Conservation (phyloP, 2,113 vertebrate species). For the Mus spicilegus region DNA sequence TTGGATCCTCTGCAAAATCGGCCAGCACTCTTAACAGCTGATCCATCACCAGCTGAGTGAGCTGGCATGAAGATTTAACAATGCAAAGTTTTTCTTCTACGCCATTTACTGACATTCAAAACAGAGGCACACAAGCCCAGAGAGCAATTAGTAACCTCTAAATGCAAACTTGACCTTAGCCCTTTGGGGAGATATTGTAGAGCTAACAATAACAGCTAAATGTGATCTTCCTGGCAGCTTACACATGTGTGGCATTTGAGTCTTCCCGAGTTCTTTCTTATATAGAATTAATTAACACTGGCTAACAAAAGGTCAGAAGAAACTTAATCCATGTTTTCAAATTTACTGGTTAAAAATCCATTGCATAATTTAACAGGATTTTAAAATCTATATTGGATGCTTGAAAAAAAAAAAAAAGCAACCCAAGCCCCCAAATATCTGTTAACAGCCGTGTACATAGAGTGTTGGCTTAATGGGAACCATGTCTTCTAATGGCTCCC, state of each 20-base stretch:
- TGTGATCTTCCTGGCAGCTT: background rate
- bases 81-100: background rate
- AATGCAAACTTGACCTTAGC: background rate
- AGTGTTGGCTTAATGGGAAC: background rate
- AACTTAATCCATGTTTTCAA: background rate
- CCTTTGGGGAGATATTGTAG: background rate
- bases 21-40: background rate
- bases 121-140: no score
- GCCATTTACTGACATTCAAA: background rate
- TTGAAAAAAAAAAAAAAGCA: slow-evolving; percentile 30
- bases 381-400: slow-evolving; percentile 20
- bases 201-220: background rate
- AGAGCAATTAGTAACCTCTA: background rate
- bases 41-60: no score
- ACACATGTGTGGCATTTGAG: background rate
- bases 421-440: background rate
- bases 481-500: background rate
- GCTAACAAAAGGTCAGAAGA: background rate
- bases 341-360: background rate
- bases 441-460: background rate
- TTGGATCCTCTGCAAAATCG: background rate
- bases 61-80: background rate
- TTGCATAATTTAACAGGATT: slow-evolving; percentile 1
- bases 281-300: background rate
- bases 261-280: background rate